Evolutionary conservation across 2,797 vertebrate genomes (phyloP).

Genomic region (Helicolenus hilgendorfi): DNA sequence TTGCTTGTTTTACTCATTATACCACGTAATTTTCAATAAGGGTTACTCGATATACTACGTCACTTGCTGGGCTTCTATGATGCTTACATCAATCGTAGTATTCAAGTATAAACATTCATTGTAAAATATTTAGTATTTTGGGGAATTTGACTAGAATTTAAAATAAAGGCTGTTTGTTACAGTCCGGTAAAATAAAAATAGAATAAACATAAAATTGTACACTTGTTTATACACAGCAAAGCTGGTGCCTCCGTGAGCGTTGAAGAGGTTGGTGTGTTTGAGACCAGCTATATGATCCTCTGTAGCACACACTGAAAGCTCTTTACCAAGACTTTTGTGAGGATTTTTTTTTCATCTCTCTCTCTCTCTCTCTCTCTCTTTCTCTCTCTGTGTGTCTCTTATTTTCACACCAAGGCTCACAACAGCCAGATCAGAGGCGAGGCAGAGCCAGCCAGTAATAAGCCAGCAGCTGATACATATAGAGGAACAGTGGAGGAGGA

Average conservation of each 20-base stretch:
- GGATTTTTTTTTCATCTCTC: conserved; percentile 7
- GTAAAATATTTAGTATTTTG: neutral
- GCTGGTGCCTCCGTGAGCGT: too few relatives aligned
- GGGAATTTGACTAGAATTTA: neutral
- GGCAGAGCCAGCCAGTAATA: conserved; percentile 41
- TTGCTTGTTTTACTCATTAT: too few relatives aligned
- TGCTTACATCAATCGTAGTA: neutral
- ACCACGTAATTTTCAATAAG: too few relatives aligned
- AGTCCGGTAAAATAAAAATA: neutral
- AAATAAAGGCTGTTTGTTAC: neutral
- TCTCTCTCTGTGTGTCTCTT: neutral
- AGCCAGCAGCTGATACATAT: conserved; percentile 51
- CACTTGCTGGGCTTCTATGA: neutral
- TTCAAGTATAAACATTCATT: neutral
- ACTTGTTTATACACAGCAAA: neutral
- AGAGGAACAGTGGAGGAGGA: conserved; percentile 64
- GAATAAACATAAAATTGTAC: neutral
- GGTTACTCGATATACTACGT: too few relatives aligned
- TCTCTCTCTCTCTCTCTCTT: neutral
- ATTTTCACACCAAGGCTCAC: conserved; percentile 39
- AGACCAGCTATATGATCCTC: neutral
- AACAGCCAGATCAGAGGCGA: conserved; percentile 54
- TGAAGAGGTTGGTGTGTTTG: neutral
- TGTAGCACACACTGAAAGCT: conserved; percentile 3
- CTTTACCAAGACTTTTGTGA: conserved; percentile 22